Percentiles rank a stretch among this genome's conserved stretches.
These are phyloP conservation scores for Melipona quadrifasciata DNA, from an alignment of 1,140 invertebrate genomes.

Conservation along the genomic window DNA sequence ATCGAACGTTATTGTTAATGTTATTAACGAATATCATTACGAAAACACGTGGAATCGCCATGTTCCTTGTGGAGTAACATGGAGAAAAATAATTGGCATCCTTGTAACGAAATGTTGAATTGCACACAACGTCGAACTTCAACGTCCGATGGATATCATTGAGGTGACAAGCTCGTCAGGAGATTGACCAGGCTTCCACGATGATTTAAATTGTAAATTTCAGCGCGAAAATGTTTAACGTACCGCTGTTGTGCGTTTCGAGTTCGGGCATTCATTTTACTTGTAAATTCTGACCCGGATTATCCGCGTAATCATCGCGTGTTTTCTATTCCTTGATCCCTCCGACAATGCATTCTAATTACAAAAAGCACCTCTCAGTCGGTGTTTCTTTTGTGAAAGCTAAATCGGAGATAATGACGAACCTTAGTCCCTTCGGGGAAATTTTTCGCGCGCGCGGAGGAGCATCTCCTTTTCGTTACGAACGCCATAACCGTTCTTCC, in stretches of 20 bases:
- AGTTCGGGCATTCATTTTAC: background rate
- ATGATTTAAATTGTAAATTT: background rate
- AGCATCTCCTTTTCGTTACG: background rate
- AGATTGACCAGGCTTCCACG: background rate
- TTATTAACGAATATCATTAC: background rate
- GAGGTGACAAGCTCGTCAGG: background rate
- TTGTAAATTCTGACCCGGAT: constrained; percentile 17
- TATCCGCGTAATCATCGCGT: background rate
- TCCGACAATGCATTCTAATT: background rate
- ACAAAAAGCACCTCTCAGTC: background rate
- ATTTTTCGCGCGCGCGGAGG: no score
- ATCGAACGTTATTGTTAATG: background rate
- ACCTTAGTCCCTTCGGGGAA: background rate
- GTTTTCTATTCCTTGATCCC: background rate
- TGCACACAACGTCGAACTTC: background rate
- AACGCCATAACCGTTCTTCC: background rate
- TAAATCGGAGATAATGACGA: background rate
- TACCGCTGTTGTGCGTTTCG: background rate
- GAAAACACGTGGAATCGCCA: no score
- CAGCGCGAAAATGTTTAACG: background rate
- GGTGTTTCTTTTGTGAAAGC: background rate
- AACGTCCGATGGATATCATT: background rate
- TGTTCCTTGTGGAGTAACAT: background rate
- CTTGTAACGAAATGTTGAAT: background rate
- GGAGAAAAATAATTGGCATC: no score